These are phyloP conservation scores for Antechinus flavipes DNA, from an alignment of 2,113 vertebrate genomes.

Conservation along the genomic window DNA sequence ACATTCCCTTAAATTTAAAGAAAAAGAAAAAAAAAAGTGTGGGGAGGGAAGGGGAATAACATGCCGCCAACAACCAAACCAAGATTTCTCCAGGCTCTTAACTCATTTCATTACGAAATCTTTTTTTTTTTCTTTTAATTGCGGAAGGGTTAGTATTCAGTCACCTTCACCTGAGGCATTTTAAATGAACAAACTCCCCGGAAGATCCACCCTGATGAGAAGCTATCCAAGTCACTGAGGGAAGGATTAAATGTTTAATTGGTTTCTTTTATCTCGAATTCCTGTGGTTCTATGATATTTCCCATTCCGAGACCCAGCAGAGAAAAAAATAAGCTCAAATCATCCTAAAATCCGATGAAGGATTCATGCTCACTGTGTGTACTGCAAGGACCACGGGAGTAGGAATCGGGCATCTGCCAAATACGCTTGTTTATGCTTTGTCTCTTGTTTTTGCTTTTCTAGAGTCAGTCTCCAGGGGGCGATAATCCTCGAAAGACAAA, in stretches of 20 bases:
- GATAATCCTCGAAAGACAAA: background rate
- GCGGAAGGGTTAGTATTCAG: background rate
- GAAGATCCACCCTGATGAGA: background rate
- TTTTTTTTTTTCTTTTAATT: background rate
- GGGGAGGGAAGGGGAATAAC: background rate
- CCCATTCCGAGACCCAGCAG: background rate
- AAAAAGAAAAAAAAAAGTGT: background rate
- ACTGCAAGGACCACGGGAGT: background rate
- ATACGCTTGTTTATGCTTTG: background rate
- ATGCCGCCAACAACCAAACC: background rate
- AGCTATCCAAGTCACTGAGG: background rate
- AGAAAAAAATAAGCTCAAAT: background rate
- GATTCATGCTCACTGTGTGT: background rate
- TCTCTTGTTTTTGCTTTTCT: background rate
- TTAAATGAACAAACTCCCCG: background rate
- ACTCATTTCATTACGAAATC: background rate
- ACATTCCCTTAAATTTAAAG: background rate
- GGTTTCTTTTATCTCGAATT: background rate
- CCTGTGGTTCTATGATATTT: background rate
- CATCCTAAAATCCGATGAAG: background rate
- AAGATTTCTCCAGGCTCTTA: background rate
- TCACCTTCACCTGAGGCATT: background rate
- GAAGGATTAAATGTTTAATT: background rate
- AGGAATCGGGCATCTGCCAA: background rate
- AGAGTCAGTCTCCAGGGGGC: background rate